Percentiles rank a stretch among this genome's conserved stretches.
Evolutionary conservation across 2,113 vertebrate species (phyloP).

Genomic region (Reinhardtius hippoglossoides): DNA sequence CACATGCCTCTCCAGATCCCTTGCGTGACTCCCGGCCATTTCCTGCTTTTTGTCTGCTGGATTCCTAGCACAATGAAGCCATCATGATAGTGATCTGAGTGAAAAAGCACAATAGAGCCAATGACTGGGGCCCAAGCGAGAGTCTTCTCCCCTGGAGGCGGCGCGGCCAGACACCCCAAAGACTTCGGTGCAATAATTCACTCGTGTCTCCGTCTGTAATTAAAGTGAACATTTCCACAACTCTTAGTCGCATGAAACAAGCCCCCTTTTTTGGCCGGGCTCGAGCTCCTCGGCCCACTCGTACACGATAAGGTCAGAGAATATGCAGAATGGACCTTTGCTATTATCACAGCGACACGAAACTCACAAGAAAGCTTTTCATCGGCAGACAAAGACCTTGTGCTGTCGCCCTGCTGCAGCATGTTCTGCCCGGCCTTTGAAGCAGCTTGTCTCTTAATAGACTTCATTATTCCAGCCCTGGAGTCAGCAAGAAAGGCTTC

Average conservation of each 20-base stretch:
- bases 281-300: slow-evolving; percentile 48
- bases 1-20: slow-evolving; percentile 74
- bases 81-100: slow-evolving; percentile 81
- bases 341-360: slow-evolving; percentile 58
- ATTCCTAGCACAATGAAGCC: slow-evolving; percentile 82
- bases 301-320: slow-evolving; percentile 54
- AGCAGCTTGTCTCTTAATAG: slow-evolving; percentile 75
- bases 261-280: slow-evolving; percentile 38
- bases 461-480: slow-evolving; percentile 75
- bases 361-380: slow-evolving; percentile 78
- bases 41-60: slow-evolving; percentile 84
- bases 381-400: slow-evolving; percentile 73
- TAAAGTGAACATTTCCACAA: slow-evolving; percentile 40
- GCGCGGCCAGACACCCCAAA: slow-evolving; percentile 47
- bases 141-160: slow-evolving; percentile 65
- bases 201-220: slow-evolving; percentile 29
- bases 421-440: slow-evolving; percentile 73
- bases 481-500: slow-evolving; percentile 71
- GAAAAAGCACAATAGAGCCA: slow-evolving; percentile 78
- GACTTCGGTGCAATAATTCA: slow-evolving; percentile 37
- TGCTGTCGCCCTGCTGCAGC: slow-evolving; percentile 64
- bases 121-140: slow-evolving; percentile 69
- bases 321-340: slow-evolving; percentile 69
- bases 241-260: slow-evolving; percentile 40
- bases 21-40: slow-evolving; percentile 84